phyloP scores from a whole-genome alignment of 2,113 vertebrate genomes.

The Podilymbus podiceps region DNA sequence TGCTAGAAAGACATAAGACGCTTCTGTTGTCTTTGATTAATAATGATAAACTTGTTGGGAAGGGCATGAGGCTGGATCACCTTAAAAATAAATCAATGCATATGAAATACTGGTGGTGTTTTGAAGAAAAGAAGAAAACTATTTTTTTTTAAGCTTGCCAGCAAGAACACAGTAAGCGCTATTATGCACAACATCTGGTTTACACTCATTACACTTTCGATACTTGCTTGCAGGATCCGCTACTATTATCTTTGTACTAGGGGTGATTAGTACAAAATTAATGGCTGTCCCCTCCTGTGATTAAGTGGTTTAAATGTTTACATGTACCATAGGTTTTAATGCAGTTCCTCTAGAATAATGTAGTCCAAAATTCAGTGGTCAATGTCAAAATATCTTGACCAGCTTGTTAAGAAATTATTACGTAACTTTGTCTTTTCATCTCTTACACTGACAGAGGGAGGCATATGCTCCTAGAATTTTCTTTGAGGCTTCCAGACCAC shows the following conservation, averaged over 20 bases:
- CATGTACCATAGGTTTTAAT: background rate
- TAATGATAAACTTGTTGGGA: background rate
- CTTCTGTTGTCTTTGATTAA: background rate
- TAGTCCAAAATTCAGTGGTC: background rate
- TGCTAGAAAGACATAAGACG: background rate
- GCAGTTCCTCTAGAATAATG: background rate
- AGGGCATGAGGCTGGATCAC: background rate
- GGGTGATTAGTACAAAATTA: background rate
- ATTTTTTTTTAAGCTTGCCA: background rate
- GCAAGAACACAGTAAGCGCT: background rate
- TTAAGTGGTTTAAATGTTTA: background rate
- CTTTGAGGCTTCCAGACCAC: constrained; percentile 91
- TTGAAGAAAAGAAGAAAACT: background rate
- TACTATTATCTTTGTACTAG: background rate
- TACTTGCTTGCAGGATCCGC: background rate
- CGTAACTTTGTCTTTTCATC: constrained; percentile 8
- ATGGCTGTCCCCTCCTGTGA: background rate
- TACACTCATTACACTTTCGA: background rate
- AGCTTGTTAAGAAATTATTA: background rate
- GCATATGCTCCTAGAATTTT: constrained; percentile 93
- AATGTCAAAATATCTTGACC: background rate
- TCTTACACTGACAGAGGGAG: constrained; percentile 80
- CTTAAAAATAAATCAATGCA: background rate
- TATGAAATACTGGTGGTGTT: background rate
- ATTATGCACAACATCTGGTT: background rate